phyloP scores from a whole-genome alignment of 2,888 invertebrate genomes.

The Liposcelis brunnea region DNA sequence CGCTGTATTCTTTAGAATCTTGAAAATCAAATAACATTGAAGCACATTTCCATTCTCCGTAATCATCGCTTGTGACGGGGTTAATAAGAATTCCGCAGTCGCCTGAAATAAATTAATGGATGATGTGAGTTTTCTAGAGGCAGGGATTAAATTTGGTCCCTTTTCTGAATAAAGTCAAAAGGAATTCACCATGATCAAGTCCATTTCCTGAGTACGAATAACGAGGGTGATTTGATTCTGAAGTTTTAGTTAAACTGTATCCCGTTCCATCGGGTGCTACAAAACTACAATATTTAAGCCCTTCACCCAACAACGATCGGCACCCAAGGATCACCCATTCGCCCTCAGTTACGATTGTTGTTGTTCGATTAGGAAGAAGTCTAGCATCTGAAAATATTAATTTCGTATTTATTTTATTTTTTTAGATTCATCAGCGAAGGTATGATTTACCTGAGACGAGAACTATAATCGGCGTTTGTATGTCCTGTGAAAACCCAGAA shows the following conservation, averaged over 20 bases:
- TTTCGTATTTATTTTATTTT: background rate
- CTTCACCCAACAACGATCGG: constrained; percentile 1
- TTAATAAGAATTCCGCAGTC: constrained; percentile 7
- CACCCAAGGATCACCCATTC: background rate
- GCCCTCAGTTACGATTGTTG: background rate
- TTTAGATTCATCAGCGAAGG: background rate
- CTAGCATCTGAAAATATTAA: too few species aligned
- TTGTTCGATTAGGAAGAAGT: background rate
- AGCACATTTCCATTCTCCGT: constrained; percentile 5
- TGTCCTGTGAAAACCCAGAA: background rate
- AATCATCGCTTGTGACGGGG: background rate
- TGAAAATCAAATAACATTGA: background rate
- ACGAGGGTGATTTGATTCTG: background rate
- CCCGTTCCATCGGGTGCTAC: background rate
- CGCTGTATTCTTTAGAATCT: too few species aligned
- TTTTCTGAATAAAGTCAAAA: too few species aligned
- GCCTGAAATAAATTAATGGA: too few species aligned
- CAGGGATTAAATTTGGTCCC: too few species aligned
- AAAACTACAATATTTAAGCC: constrained; percentile 4
- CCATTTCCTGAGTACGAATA: constrained; percentile 1
- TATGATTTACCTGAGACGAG: background rate
- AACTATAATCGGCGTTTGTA: background rate
- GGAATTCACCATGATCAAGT: background rate
- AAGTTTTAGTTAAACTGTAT: background rate
- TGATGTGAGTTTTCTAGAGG: too few species aligned